A percentile compares a stretch with the other conserved stretches of the same genome.
Conservation (phyloP, 2,797 vertebrate genomes). For the Apogon hyalosoma region DNA sequence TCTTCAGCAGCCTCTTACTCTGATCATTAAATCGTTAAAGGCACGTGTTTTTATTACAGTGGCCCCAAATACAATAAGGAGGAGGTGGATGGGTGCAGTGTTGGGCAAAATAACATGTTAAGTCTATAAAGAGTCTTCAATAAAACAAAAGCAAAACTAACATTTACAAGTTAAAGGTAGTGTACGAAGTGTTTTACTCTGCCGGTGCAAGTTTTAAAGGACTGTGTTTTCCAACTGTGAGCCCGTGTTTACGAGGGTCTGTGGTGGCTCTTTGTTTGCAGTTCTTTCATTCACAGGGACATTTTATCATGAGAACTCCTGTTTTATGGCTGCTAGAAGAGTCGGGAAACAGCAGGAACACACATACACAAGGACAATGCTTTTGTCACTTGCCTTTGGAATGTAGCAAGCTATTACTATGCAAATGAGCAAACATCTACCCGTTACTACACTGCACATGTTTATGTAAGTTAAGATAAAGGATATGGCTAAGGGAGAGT, state of each 20-base stretch:
- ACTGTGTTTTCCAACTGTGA: slow-evolving; percentile 4
- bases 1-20: too few relatives aligned
- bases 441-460: slow-evolving; percentile 23
- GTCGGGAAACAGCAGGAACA: slow-evolving; percentile 52
- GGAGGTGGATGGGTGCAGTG: background rate
- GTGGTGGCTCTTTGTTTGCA: slow-evolving; percentile 35
- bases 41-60: too few relatives aligned
- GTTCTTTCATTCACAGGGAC: slow-evolving; percentile 27
- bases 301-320: slow-evolving; percentile 47
- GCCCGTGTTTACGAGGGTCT: slow-evolving; percentile 28
- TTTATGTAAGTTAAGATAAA: slow-evolving; percentile 22
- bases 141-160: background rate
- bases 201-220: slow-evolving; percentile 1
- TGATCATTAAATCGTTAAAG: too few relatives aligned
- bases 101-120: background rate
- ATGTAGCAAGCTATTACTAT: slow-evolving; percentile 55
- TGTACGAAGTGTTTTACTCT: background rate
- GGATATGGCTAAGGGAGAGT: slow-evolving; percentile 2
- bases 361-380: slow-evolving; percentile 26
- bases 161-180: slow-evolving; percentile 4
- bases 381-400: slow-evolving; percentile 54
- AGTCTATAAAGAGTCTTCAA: background rate
- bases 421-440: slow-evolving; percentile 51
- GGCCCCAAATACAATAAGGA: background rate
- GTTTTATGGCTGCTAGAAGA: slow-evolving; percentile 46